Percentiles rank a stretch among this genome's conserved stretches.
phyloP scores from a whole-genome alignment of 1,140 invertebrate species.

The Pectinophora gossypiella region DNA sequence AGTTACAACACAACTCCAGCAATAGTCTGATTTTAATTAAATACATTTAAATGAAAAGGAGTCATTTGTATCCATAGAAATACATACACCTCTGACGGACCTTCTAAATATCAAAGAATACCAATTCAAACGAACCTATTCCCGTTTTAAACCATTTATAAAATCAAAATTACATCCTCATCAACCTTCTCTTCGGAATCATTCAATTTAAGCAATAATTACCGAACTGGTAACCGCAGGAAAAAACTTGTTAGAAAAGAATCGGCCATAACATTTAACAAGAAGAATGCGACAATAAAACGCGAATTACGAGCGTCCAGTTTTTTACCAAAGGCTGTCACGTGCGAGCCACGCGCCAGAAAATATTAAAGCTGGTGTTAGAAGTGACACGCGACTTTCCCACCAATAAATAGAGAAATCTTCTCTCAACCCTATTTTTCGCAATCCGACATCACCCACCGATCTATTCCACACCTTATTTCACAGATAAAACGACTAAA shows the following conservation, averaged over 20 bases:
- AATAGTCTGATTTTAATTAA: too few species aligned
- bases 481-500: neutral
- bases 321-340: conserved; percentile 68
- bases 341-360: conserved; percentile 55
- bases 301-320: conserved; percentile 59
- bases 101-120: too few species aligned
- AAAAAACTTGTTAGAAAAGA: conserved; percentile 30
- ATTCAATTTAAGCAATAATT: conserved; percentile 51
- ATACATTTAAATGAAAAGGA: too few species aligned
- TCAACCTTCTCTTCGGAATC: conserved; percentile 20
- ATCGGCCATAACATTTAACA: conserved; percentile 55
- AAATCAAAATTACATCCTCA: too few species aligned
- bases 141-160: too few species aligned
- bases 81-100: too few species aligned
- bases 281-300: conserved; percentile 67
- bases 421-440: conserved; percentile 49
- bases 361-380: conserved; percentile 75
- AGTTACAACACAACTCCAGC: too few species aligned
- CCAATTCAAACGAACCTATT: too few species aligned
- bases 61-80: too few species aligned
- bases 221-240: conserved; percentile 39
- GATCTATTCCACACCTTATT: neutral
- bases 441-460: neutral
- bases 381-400: conserved; percentile 70
- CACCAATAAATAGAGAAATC: conserved; percentile 71